Conservation (phyloP, 2,113 vertebrate genomes). For the Sigmodon hispidus region DNA sequence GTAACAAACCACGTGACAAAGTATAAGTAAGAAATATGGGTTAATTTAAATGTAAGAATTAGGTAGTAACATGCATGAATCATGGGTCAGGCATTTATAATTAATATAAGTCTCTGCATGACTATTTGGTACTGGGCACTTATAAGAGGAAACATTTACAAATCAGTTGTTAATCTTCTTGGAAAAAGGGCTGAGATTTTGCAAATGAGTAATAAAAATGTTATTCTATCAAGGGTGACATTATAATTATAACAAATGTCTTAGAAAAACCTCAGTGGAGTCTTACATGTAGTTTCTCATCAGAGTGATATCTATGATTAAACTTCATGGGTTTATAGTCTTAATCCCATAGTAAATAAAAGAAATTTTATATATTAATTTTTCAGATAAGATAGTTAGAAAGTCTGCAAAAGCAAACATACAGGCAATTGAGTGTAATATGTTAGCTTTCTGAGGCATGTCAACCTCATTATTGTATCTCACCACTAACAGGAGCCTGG, state of each 20-base stretch:
- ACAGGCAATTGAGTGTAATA: neutral
- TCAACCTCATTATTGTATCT: neutral
- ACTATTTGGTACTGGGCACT: too few relatives aligned
- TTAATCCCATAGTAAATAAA: constrained; percentile 27
- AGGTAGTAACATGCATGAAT: too few relatives aligned
- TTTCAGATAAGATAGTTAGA: neutral
- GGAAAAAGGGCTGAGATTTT: neutral
- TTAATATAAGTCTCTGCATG: too few relatives aligned
- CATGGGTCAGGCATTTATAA: too few relatives aligned
- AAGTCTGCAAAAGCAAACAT: neutral
- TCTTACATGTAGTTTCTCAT: constrained; percentile 35
- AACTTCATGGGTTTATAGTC: constrained; percentile 38
- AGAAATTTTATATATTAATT: constrained; percentile 5
- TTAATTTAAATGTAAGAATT: too few relatives aligned
- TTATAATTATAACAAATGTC: constrained; percentile 64
- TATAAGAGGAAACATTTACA: too few relatives aligned
- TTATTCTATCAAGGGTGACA: constrained; percentile 40
- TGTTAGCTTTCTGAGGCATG: neutral
- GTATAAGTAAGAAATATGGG: too few relatives aligned
- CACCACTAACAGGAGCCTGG: neutral
- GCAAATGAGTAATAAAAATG: constrained; percentile 30
- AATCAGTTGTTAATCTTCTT: constrained; percentile 39
- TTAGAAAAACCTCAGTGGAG: constrained; percentile 40
- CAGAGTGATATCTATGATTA: constrained; percentile 47
- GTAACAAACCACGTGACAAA: too few relatives aligned